phyloP scores from a whole-genome alignment of 1,140 invertebrate species.

The Episyrphus balteatus region DNA sequence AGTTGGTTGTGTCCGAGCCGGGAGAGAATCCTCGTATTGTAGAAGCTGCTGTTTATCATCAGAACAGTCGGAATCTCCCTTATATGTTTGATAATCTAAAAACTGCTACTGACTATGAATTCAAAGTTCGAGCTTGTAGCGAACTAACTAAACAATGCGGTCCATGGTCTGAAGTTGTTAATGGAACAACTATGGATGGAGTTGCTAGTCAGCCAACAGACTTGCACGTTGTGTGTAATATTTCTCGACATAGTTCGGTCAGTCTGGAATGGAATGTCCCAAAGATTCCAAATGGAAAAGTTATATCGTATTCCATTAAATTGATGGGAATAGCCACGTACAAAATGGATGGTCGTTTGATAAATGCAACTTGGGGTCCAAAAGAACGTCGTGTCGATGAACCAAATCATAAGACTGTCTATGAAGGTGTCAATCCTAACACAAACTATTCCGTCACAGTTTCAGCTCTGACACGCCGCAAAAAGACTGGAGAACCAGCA shows the following conservation, averaged over 20 bases:
- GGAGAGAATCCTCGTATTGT: constrained; percentile 42
- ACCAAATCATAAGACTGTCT: constrained; percentile 21
- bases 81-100: constrained; percentile 68
- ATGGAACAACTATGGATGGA: constrained; percentile 70
- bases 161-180: constrained; percentile 58
- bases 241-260: constrained; percentile 50
- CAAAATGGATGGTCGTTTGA: constrained; percentile 42
- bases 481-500: constrained; percentile 50
- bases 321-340: constrained; percentile 49
- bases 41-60: constrained; percentile 50
- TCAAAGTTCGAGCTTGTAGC: constrained; percentile 63
- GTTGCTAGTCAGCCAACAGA: constrained; percentile 43
- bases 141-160: constrained; percentile 64
- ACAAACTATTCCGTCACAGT: constrained; percentile 67
- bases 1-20: constrained; percentile 51
- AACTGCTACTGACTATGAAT: constrained; percentile 64
- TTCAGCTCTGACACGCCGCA: constrained; percentile 57
- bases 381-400: constrained; percentile 47
- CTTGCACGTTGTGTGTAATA: constrained; percentile 52
- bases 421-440: constrained; percentile 52
- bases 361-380: constrained; percentile 45
- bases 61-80: constrained; percentile 48
- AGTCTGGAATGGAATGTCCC: constrained; percentile 60
- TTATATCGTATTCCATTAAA: constrained; percentile 46
- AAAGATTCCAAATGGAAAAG: constrained; percentile 57